phyloP scores from a whole-genome alignment of 2,113 vertebrate genomes.

The Paradoxurus hermaphroditus region DNA sequence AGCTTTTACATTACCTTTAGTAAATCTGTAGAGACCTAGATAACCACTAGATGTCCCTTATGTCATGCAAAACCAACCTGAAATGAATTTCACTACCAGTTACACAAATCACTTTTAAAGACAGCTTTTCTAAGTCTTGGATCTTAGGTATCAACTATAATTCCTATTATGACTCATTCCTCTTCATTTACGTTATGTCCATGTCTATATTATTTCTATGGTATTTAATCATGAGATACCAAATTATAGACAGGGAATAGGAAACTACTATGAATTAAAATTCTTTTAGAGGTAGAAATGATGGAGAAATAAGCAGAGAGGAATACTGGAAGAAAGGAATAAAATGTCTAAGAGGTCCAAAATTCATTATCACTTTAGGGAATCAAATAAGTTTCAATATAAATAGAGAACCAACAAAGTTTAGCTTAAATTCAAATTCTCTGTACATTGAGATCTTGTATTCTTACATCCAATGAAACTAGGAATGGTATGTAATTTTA shows the following conservation, averaged over 20 bases:
- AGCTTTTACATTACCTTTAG: not conserved
- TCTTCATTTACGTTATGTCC: not conserved
- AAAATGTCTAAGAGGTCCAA: not conserved
- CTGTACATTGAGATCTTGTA: not conserved
- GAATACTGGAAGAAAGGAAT: not conserved
- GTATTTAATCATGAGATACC: not conserved
- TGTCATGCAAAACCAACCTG: not conserved
- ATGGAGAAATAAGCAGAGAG: not conserved
- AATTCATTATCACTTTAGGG: not conserved
- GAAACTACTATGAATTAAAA: slow-evolving; percentile 5
- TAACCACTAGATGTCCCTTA: slow-evolving; percentile 63
- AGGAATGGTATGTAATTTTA: not conserved
- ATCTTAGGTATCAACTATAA: slow-evolving; percentile 16
- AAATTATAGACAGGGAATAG: slow-evolving; percentile 1
- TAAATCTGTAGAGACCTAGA: slow-evolving; percentile 32
- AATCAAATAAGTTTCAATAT: not conserved
- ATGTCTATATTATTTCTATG: not conserved
- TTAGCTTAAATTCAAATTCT: not conserved
- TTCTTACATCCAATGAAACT: not conserved
- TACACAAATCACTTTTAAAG: slow-evolving; percentile 52
- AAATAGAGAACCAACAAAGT: not conserved
- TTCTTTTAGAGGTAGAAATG: slow-evolving; percentile 13
- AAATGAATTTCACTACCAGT: slow-evolving; percentile 45
- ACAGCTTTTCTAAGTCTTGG: not conserved
- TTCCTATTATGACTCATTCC: not conserved